Evolutionary conservation across 2,797 vertebrate species (phyloP).

Genomic region (Pempheris klunzingeri): DNA sequence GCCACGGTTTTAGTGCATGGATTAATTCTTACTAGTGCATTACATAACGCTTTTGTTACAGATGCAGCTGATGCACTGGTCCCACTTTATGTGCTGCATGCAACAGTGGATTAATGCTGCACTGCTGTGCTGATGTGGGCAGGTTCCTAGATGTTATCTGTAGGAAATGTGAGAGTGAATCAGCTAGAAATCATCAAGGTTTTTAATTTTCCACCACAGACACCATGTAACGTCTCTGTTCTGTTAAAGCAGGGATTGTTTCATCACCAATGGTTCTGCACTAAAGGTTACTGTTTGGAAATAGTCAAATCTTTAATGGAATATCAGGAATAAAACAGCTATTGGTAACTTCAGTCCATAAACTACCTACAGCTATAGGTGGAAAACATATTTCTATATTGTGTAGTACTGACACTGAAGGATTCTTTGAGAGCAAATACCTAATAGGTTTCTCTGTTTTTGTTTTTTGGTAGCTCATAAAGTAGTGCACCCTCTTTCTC

Average conservation of each 20-base stretch:
- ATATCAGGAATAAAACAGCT: background rate
- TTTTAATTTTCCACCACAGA: no score
- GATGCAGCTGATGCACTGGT: constrained; percentile 42
- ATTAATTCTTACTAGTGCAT: constrained; percentile 54
- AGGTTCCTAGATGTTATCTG: background rate
- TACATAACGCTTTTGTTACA: constrained; percentile 63
- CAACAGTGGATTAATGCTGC: constrained; percentile 31
- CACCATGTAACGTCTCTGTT: no score
- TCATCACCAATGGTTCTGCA: background rate
- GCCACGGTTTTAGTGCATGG: constrained; percentile 31
- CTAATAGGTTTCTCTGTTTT: background rate
- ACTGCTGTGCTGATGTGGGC: constrained; percentile 25
- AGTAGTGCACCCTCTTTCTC: background rate
- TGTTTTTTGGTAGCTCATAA: constrained; percentile 9
- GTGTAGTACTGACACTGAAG: background rate
- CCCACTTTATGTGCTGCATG: constrained; percentile 32
- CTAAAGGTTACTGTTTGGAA: background rate
- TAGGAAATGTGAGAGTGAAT: no score
- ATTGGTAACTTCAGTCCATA: background rate
- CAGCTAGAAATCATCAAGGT: no score
- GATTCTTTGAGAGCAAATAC: background rate
- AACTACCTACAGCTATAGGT: no score
- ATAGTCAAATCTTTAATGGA: background rate
- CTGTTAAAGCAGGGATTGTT: background rate
- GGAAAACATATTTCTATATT: background rate